Conservation (phyloP, 2,113 vertebrate genomes). For the Oreochromis aureus region DNA sequence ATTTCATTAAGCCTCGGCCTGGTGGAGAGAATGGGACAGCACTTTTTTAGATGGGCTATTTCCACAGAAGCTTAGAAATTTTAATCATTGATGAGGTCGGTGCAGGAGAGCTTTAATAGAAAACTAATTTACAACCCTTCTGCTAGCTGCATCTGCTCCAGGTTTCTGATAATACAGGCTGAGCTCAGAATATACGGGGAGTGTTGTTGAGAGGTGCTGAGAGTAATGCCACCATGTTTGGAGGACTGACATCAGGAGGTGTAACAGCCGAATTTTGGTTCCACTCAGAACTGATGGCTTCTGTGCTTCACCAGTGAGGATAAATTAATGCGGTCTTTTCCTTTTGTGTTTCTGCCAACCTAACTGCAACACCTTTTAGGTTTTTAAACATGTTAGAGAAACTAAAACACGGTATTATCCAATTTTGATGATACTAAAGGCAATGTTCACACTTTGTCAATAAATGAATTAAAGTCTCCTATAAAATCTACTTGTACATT, state of each 20-base stretch:
- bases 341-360: background rate
- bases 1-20: slow-evolving; percentile 45
- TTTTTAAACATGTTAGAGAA: background rate
- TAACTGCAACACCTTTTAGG: background rate
- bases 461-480: background rate
- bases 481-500: rapidly evolving
- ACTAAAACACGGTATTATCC: background rate
- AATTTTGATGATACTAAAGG: rapidly evolving
- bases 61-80: slow-evolving; percentile 52
- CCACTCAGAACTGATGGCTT: background rate
- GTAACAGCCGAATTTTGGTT: background rate
- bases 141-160: slow-evolving; percentile 43
- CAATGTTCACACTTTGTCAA: background rate
- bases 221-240: background rate
- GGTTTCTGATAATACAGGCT: slow-evolving; percentile 11
- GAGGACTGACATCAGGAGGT: background rate
- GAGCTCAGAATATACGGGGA: background rate
- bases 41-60: slow-evolving; percentile 50
- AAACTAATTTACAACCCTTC: slow-evolving; percentile 57
- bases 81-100: slow-evolving; percentile 62
- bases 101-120: slow-evolving; percentile 56
- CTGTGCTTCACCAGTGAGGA: background rate
- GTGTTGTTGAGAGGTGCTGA: background rate
- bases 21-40: slow-evolving; percentile 25
- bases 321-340: background rate